Evolutionary conservation across 2,797 vertebrate species (phyloP), one percentile per base, ranked within the genome.

Genomic region (Argyrosomus regius): DNA sequence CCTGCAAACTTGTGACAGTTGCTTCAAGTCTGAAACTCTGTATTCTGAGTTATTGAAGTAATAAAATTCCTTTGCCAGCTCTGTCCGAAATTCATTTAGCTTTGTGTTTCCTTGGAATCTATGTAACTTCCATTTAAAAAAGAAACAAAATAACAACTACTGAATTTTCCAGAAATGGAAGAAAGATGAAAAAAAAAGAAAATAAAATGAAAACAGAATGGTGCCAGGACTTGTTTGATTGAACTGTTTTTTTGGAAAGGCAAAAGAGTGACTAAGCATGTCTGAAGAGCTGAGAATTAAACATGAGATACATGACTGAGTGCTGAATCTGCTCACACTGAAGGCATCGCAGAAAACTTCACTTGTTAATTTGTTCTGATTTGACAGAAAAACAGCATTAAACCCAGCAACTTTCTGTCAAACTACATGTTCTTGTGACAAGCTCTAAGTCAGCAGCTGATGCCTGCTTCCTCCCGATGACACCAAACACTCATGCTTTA

Each of bases 1-100:
- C 91, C 91, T 96, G 96, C 93, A 78, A 52, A 43, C 93, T 86
- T 89, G 91, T 94, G 92, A 93, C 93, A 96, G 90, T 95, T 88
- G 92, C 96, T 96, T 97, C 96, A 94, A 97, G 95, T 95, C 90
- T 95, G 96, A 96, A 96, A 96, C 95, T 90, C 90, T 75, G 88
- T 87, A 90, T 91, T 39, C 89, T 89, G 89, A 90, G 88, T 90
- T 89, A 86, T 91, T 93, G 82, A 89, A 91, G 88, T 94, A 95
- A 89, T 92, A 95, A 95, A 95, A 93, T 88, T 87, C 83, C 81
- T 87, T 88, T 90, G 88, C 91, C 87, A 75, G 72, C 86, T 85
- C 83, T 77, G 87, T 87, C 85, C 82, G 82, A 89, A 87, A 88
- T 91, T 88, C 79, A 79, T 90, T 90, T 88, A 39, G 83, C 79